phyloP scores from a whole-genome alignment of 2,888 invertebrate genomes.

The Acanthoscelides obtectus region DNA sequence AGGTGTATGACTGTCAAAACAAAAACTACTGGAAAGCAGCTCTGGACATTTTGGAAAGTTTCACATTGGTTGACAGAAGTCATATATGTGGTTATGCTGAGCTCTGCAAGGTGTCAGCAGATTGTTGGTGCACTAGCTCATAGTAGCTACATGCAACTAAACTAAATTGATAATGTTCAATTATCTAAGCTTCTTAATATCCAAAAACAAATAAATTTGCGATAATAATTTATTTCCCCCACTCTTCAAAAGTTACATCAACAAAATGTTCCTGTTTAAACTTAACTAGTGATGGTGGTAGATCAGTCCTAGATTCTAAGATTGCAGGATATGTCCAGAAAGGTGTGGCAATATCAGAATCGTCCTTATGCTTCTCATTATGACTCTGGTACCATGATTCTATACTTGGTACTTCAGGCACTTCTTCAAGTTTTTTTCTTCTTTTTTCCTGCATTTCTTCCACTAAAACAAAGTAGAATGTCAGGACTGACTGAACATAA shows the following conservation, averaged over 20 bases:
- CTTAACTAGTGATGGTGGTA: slow-evolving; percentile 60
- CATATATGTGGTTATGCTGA: no score
- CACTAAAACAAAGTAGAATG: slow-evolving; percentile 36
- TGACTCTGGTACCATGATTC: slow-evolving; percentile 46
- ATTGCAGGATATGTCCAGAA: slow-evolving; percentile 55
- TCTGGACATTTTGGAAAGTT: no score
- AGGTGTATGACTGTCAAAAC: no score
- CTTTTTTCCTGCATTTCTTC: slow-evolving; percentile 35
- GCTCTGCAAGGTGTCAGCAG: no score
- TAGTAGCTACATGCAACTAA: no score
- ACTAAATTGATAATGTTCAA: no score
- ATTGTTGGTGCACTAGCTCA: no score
- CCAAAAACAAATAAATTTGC: no score
- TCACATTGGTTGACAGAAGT: no score
- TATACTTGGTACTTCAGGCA: slow-evolving; percentile 37
- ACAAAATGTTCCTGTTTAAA: slow-evolving; percentile 53
- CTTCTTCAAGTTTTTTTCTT: slow-evolving; percentile 28
- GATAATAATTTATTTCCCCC: slow-evolving; percentile 49
- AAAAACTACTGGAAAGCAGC: no score
- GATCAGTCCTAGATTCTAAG: slow-evolving; percentile 49
- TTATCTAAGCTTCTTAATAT: no score
- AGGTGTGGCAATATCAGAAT: slow-evolving; percentile 45
- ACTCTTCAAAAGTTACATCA: slow-evolving; percentile 50
- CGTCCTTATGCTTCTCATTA: slow-evolving; percentile 36
- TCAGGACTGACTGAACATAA: background rate